Base-by-base conservation (phyloP, 1,140 invertebrate species). In the Plectrocnemia conspersa region DNA sequence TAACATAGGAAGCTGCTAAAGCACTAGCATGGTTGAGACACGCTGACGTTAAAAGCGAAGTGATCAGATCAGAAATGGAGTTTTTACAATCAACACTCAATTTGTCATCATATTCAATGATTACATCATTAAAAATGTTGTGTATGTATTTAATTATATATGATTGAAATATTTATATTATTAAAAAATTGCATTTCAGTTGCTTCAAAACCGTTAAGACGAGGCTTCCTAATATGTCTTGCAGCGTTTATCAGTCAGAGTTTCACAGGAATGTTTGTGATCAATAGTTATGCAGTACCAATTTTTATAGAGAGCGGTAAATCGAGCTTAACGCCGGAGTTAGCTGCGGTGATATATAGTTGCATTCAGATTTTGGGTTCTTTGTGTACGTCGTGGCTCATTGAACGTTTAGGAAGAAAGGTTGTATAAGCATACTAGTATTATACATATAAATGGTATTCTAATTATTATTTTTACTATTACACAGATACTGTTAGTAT, bases 401-500 rank as follows among this genome's bases (percentile, higher is more conserved):
- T 54, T 4, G 56, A 58, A 4, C 29, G 25, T n/a, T 32, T 23
- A 11, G 56, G 56, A 40, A 54, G 56, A 54, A 58, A 58, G 50
- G 56, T 58, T 4, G 3, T n/a, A n/a, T n/a, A n/a, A n/a, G n/a
- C n/a, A n/a, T n/a, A n/a, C n/a, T n/a, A n/a, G n/a, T n/a, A n/a
- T n/a, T n/a, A n/a, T n/a, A n/a, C n/a, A n/a, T n/a, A n/a, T n/a
- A n/a, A n/a, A n/a, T n/a, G n/a, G n/a, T n/a, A n/a, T n/a, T n/a
- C n/a, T n/a, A n/a, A n/a, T n/a, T n/a, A n/a, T 25, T 27, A 23
- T 27, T 18, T 46, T 21, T 16, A 2, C 1, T n/a, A 46, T 9
- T 44, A 33, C 35, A n/a, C 29, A 47, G 45, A 33, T 13, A 11
- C 62, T 73, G 0, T 18, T 71, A 6, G 65, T 69, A 18, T 29